Base-by-base conservation (phyloP, 2,113 vertebrate species). In the Phalacrocorax carbo region DNA sequence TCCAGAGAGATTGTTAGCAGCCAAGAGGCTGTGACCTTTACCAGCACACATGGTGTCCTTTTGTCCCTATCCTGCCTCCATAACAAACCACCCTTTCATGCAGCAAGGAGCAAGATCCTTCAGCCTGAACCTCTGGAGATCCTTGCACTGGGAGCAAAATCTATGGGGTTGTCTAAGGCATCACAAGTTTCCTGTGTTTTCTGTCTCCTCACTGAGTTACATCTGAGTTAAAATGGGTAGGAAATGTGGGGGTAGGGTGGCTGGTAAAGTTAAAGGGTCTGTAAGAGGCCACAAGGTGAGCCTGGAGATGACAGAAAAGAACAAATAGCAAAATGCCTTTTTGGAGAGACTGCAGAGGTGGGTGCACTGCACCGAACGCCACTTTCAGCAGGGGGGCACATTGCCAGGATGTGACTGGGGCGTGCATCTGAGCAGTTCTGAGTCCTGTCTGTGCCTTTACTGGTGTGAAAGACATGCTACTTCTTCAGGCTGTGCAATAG, bases 41-140 rank as follows among this genome's bases (percentile, higher is more conserved):
- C 2, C 27, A 58, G 40, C 5, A 48, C 19, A 46, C 21, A 42
- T 0, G 0, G 5, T 5, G 4, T 81, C 60, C 23, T 68, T 30
- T 57, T 89, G 51, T 52, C 23, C 21, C 13, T 48, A 20, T n/a
- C 30, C 65, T 58, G 16, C 36, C 69, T 87, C 25, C 2, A 0
- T 13, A 42, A 1, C n/a, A 75, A 88, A 64, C 26, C 22, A 44
- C 8, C 2, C 22, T 81, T 22, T 66, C n/a, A 15, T 13, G 48
- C 52, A 49, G 17, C 11, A 23, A 23, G 34, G 34, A 69, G 5
- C 44, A n/a, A 44, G 5, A 5, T 60, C 16, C 54, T 69, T 38
- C 68, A 78, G 71, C 36, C 25, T 52, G 25, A 12, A 14, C 2
- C 46, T 73, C 32, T 27, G 25, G 19, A 73, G 40, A 73, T 36